Percentiles rank a stretch among this genome's conserved stretches.
Evolutionary conservation across 2,113 vertebrate species (phyloP).

Genomic region (Cephalopholis sonnerati): DNA sequence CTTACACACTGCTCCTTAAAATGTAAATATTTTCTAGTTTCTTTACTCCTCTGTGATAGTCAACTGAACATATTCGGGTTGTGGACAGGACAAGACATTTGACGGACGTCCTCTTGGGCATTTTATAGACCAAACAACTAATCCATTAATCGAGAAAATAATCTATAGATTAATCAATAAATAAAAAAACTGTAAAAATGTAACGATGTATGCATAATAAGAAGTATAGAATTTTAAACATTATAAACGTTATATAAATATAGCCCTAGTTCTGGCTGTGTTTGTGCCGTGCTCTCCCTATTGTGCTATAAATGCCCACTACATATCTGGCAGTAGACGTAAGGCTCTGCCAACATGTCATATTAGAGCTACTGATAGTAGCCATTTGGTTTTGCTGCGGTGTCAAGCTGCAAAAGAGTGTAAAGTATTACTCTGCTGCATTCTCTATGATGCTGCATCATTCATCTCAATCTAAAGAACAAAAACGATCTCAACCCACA

Average conservation of each 20-base stretch:
- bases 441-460: constrained; percentile 35
- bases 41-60: too few relatives aligned
- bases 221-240: neutral
- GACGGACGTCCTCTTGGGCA: too few relatives aligned
- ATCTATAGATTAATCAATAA: too few relatives aligned
- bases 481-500: constrained; percentile 56
- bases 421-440: constrained; percentile 27
- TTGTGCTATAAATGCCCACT: neutral
- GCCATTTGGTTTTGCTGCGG: constrained; percentile 30
- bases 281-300: neutral
- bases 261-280: neutral
- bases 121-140: too few relatives aligned
- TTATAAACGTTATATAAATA: neutral
- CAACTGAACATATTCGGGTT: too few relatives aligned
- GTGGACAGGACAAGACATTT: too few relatives aligned
- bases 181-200: neutral
- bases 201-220: neutral
- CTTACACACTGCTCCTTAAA: too few relatives aligned
- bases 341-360: constrained; percentile 26
- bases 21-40: too few relatives aligned
- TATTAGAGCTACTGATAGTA: constrained; percentile 47
- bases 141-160: too few relatives aligned
- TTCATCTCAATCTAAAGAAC: constrained; percentile 63
- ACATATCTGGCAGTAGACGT: constrained; percentile 29
- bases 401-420: constrained; percentile 27